Base-by-base conservation (phyloP, 2,888 invertebrate genomes). In the Keiferia lycopersicella region DNA sequence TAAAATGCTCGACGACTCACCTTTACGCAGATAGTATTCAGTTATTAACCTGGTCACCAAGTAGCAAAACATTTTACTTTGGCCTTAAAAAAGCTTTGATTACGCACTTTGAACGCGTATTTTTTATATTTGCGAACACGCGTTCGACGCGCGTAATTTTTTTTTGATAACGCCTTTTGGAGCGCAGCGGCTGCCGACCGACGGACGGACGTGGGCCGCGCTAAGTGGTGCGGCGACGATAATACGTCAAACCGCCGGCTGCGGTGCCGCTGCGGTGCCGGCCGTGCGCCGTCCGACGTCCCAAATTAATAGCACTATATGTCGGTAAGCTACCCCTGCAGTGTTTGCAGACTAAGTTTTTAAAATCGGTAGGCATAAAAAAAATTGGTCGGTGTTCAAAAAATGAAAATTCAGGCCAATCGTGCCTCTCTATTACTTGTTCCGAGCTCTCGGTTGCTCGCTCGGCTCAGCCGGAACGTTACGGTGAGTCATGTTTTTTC, bases 241-340 rank as follows among this genome's bases (percentile, higher is more conserved):
- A 84, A 84, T 85, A 84, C 80, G 85, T 85, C 86, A 86, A 84
- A 86, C 83, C 83, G 74, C 82, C 74, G 78, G 68, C 79, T 80
- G 82, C 75, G 81, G 83, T 78, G 71, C 73, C 72, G 68, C 74
- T 71, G 73, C 74, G 72, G 41, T 41, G 41, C 71, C 73, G 73
- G 68, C 74, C 71, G 73, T 74, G 72, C 39, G 39, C 75, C 72
- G 74, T 67, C 74, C 74, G 72, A 73, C 77, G 72, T 72, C 77
- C 74, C 70, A 79, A 82, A 84, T 84, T 80, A 84, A 81, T 82
- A 78, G 75, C 72, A 73, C 78, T 75, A 69, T 71, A 70, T 66
- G 65, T 66, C 65, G 66, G 67, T 66, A 66, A 69, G 65, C 65
- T 66, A 56, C 65, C 71, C 60, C 67, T 58, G 48, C 53, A 34